Conservation (phyloP, 2,113 vertebrate genomes). For the Prunella himalayana region DNA sequence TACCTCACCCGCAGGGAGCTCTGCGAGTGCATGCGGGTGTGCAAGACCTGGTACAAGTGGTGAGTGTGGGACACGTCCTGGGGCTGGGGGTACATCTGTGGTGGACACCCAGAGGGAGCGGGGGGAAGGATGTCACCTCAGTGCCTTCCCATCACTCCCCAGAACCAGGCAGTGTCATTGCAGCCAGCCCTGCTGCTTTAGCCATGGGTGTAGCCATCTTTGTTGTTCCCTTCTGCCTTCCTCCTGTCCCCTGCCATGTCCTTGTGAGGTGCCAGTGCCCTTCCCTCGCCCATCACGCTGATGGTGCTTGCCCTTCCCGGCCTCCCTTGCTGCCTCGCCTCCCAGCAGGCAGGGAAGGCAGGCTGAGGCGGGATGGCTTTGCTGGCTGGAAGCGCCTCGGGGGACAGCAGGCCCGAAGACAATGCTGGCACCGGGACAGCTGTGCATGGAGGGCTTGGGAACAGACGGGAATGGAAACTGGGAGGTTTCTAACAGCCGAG, state of each 20-base stretch:
- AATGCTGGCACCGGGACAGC: slow-evolving; percentile 46
- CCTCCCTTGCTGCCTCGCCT: background rate
- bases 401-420: background rate
- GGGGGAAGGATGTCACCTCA: fast-evolving
- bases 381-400: background rate
- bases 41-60: slow-evolving; percentile 99
- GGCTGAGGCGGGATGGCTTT: background rate
- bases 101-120: fast-evolving
- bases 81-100: fast-evolving
- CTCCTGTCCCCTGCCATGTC: fast-evolving
- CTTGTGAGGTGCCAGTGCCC: fast-evolving
- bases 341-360: background rate
- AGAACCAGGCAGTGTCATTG: fast-evolving
- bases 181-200: background rate
- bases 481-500: background rate
- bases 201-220: fast-evolving
- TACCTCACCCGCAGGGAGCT: slow-evolving; percentile 93
- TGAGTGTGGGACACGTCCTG: slow-evolving; percentile 63
- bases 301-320: background rate
- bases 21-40: slow-evolving; percentile 97
- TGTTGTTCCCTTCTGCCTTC: background rate
- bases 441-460: slow-evolving; percentile 10
- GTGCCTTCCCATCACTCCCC: fast-evolving
- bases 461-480: background rate
- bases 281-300: fast-evolving